Evolutionary conservation across 30 jellyfish, hydroid and myxozoan species (phyloP).

Genomic region (Nemopilema nomurai): DNA sequence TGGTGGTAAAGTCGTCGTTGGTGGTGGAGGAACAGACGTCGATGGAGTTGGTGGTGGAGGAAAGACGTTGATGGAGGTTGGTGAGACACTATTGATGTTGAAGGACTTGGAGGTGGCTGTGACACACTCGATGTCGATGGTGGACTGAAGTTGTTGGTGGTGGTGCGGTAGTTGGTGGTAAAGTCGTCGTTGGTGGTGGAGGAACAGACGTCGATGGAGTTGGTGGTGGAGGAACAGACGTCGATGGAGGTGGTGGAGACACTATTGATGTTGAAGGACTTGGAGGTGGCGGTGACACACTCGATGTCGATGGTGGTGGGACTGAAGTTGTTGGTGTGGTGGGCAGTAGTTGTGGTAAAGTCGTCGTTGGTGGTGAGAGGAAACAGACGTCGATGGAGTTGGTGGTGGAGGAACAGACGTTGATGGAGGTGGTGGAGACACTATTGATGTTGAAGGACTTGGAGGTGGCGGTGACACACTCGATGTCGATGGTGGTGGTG

Average conservation of each 20-base stretch:
- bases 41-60: constrained; percentile 1
- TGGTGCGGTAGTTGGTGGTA: constrained; percentile 11
- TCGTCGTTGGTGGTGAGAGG: background rate
- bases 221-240: constrained; percentile 5
- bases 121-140: background rate
- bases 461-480: constrained; percentile 3
- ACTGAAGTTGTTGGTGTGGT: background rate
- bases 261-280: background rate
- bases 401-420: constrained; percentile 16
- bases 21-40: background rate
- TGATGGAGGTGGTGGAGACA: constrained; percentile 19
- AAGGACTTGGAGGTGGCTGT: background rate
- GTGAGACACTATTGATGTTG: background rate
- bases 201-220: constrained; percentile 24
- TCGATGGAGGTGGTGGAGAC: background rate
- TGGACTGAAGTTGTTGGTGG: constrained; percentile 15
- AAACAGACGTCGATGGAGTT: background rate
- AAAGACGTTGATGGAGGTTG: background rate
- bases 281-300: background rate
- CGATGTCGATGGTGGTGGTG: constrained; percentile 12
- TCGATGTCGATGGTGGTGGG: background rate
- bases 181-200: too few species aligned
- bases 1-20: background rate
- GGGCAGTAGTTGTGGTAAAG: background rate
- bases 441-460: background rate